Evolutionary conservation across 2,797 vertebrate genomes (phyloP), one percentile per base, ranked within the genome.

Genomic region (Arctocebus calabarensis): DNA sequence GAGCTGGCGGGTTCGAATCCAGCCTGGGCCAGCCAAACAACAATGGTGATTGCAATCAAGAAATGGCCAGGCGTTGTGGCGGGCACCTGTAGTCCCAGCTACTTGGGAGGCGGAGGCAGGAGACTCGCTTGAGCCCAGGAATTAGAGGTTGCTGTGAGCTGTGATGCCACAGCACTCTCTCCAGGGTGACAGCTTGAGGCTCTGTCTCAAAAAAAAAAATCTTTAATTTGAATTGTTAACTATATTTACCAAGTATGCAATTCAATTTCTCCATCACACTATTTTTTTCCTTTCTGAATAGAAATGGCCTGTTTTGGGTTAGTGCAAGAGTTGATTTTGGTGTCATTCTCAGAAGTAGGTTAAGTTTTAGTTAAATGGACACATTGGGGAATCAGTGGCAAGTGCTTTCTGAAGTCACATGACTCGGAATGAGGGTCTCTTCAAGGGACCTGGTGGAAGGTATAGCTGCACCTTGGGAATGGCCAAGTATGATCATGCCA

Each of bases 241-340:
- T 84, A 94, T 81, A 45, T 71, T 83, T 20, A 73, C 22, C 22
- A 45, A 86, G 25, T n/a, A 89, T 45, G 64, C 52, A 92, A 87
- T 84, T 90, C 48, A 13, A 87, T 22, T 64, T 91, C 93, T 88
- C 61, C 52, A 25, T 25, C 25, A 84, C 32, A 40, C 37, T 29
- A 8, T 81, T 92, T 68, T 92, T 88, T 37, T 84, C 57, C 64
- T 86, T 96, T 94, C 52, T 78, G 68, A 34, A 57, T 10, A 71
- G 71, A 84, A 94, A 68, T 25, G 2, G 23, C 34, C 27, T 95
- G 17, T 82, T 94, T 89, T 40, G 90, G 14, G 8, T 81, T 43
- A 93, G 68, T 3, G 37, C 23, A 22, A 88, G 62, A 81, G n/a
- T 1, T 66, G 29, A 79, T 62, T 61, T 59, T 70, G 74, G 59